Base-by-base conservation (phyloP, 2,797 vertebrate species). In the Odontamblyopus rebecca region DNA sequence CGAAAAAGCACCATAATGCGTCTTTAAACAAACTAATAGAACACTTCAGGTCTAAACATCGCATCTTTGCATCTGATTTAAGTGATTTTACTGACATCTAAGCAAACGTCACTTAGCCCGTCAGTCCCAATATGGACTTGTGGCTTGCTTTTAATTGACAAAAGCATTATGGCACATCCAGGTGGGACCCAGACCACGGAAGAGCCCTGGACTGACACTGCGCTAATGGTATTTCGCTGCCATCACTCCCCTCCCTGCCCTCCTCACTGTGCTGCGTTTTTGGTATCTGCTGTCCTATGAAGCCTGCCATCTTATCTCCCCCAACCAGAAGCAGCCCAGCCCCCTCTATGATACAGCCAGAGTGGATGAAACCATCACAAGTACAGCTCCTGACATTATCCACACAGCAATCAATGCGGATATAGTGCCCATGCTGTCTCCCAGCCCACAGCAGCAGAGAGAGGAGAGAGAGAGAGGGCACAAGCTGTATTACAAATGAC, bases 251-350 rank as follows among this genome's bases (percentile, higher is more conserved):
- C 30, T 72, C 51, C 62, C 18, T 15, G 67, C 70, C 35, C 70
- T 63, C 64, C 71, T 57, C 71, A 68, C 81, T 63, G 74, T 79
- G 75, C 70, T 75, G 62, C 26, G 71, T 60, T 88, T 48, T 80
- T 83, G 71, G 87, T 84, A 82, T 76, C 75, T 13, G 68, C 74
- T 76, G 75, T 81, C 65, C 71, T 76, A 67, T 77, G 80, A 88
- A 66, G 68, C 70, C 73, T 8, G 18, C 53, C 71, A 64, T 80
- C 81, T 89, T 89, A 90, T 90, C 85, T 86, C 68, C 27, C 62
- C 35, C 32, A 73, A 38, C 65, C 84, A 89, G 88, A 86, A 44
- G 70, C 50, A 13, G 30, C 26, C 51, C 51, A 6, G 51, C 51
- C 75, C 77, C 48, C 70, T 59, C 67, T 66, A 67, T 68, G 71